Conservation (phyloP, 2,113 vertebrate genomes). For the Elephas maximus region DNA sequence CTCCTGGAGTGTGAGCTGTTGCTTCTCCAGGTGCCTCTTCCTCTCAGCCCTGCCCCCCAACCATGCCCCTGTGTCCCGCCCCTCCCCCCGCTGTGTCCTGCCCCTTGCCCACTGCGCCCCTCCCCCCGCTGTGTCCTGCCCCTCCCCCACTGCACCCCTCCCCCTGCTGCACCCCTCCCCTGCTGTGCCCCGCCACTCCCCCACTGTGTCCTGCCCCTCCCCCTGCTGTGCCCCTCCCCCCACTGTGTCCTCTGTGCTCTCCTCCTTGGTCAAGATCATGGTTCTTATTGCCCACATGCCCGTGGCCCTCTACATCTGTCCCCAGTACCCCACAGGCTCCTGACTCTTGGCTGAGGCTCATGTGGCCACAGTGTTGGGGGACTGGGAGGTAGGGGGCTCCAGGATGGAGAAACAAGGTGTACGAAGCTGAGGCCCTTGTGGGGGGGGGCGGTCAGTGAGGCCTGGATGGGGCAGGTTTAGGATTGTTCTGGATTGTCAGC, state of each 20-base stretch:
- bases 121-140: too few species aligned
- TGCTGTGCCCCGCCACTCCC: too few species aligned
- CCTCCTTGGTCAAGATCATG: not conserved
- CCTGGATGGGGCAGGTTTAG: accelerated
- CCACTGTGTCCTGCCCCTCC: too few species aligned
- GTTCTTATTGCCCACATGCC: accelerated
- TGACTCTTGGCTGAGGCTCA: not conserved
- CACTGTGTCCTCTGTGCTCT: too few species aligned
- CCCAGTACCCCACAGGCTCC: not conserved
- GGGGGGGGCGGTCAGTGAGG: accelerated
- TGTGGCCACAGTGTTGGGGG: accelerated
- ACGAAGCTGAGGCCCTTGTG: accelerated
- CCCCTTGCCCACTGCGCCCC: not conserved
- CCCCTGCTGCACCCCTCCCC: not conserved
- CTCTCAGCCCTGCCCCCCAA: not conserved
- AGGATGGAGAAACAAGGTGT: not conserved
- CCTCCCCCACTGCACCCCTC: too few species aligned
- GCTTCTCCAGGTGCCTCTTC: not conserved
- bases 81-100: too few species aligned
- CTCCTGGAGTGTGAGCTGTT: not conserved
- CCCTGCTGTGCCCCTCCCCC: too few species aligned
- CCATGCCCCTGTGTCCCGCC: too few species aligned
- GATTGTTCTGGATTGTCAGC: not conserved
- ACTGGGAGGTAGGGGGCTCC: not conserved
- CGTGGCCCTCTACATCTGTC: accelerated